Percentiles rank a stretch among this genome's conserved stretches.
Conservation (phyloP, 2,888 invertebrate genomes). For the Cistogaster globosa region DNA sequence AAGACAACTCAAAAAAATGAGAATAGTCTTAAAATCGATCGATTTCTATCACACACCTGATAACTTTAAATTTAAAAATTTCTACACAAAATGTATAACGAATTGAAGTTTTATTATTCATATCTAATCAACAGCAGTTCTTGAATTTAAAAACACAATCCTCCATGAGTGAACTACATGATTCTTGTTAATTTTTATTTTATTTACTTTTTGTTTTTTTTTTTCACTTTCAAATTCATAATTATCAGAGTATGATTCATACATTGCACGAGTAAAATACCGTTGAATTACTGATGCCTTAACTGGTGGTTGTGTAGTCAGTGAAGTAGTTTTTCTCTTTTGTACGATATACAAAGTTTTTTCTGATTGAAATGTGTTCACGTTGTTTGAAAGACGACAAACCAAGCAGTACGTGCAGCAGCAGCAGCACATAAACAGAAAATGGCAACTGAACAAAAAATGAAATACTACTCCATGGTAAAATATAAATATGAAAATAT, state of each 20-base stretch:
- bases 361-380: not conserved
- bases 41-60: no score
- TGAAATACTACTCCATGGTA: no score
- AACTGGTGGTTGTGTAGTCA: conserved; percentile 6
- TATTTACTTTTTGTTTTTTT: not conserved
- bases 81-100: no score
- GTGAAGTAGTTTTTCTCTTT: no score
- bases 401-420: conserved; percentile 51
- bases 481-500: no score
- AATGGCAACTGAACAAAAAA: not conserved
- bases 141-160: no score
- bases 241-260: conserved; percentile 57
- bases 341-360: not conserved
- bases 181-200: not conserved
- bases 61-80: no score
- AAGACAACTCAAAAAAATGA: no score
- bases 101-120: not conserved
- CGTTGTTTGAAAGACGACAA: conserved; percentile 19
- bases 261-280: conserved; percentile 28
- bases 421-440: conserved; percentile 18
- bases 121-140: not conserved
- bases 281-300: conserved; percentile 19
- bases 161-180: not conserved
- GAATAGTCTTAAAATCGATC: no score
- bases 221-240: conserved; percentile 32